Conservation (phyloP, 2,113 vertebrate genomes). For the Centropristis striata region DNA sequence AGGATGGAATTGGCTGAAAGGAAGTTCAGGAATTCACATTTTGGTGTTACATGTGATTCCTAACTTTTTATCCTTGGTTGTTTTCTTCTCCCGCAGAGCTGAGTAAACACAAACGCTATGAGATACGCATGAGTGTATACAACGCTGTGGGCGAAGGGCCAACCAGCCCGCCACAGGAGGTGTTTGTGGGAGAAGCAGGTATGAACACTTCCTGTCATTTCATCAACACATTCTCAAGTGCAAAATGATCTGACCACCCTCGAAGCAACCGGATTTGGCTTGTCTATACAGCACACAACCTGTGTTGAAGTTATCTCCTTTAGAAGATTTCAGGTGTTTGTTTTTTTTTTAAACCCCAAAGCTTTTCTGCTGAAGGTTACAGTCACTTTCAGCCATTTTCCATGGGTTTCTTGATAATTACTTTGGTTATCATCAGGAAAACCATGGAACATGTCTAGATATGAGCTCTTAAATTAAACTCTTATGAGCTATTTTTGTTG, state of each 20-base stretch:
- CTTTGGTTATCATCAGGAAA: too few species aligned
- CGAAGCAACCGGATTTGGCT: not conserved
- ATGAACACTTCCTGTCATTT: conserved; percentile 51
- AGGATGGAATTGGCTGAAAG: not conserved
- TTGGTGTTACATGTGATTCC: too few species aligned
- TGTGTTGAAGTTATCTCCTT: not conserved
- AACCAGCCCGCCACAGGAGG: conserved; percentile 92
- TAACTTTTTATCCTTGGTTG: not conserved
- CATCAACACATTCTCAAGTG: not conserved
- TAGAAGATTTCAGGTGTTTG: too few species aligned
- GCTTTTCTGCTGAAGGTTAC: too few species aligned
- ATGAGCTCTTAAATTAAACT: too few species aligned
- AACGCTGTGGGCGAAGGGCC: conserved; percentile 95
- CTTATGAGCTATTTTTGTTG: too few species aligned
- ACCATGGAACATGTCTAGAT: too few species aligned
- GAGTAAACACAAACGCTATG: conserved; percentile 95
- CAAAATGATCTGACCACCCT: not conserved
- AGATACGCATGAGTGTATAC: conserved; percentile 96
- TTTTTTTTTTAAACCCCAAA: not conserved
- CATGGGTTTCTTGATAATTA: too few species aligned
- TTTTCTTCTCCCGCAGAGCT: conserved; percentile 85
- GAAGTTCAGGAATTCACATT: not conserved
- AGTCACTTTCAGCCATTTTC: too few species aligned
- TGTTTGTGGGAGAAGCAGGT: conserved; percentile 98
- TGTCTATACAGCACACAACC: not conserved